phyloP scores from a whole-genome alignment of 2,113 vertebrate species.

The Sapayoa aenigma region DNA sequence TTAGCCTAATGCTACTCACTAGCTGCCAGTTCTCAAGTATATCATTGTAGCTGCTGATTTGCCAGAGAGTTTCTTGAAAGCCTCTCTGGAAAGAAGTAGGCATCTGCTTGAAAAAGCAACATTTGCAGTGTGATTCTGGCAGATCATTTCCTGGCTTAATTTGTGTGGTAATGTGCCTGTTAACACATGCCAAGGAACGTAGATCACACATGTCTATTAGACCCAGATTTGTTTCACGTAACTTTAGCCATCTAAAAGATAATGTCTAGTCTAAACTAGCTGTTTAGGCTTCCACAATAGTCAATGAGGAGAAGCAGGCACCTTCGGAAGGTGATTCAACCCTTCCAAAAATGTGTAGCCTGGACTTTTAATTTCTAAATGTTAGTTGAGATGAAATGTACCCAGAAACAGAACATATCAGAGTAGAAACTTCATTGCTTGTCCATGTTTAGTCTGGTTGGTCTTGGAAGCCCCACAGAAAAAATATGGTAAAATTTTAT shows the following conservation, averaged over 20 bases:
- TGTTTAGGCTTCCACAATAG: slow-evolving; percentile 44
- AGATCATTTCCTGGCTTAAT: slow-evolving; percentile 60
- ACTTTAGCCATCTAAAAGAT: slow-evolving; percentile 59
- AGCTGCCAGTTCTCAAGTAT: slow-evolving; percentile 56
- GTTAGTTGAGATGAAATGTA: background rate
- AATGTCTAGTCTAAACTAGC: slow-evolving; percentile 58
- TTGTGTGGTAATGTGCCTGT: slow-evolving; percentile 62
- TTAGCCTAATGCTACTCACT: slow-evolving; percentile 37
- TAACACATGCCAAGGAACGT: slow-evolving; percentile 51
- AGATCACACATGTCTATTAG: slow-evolving; percentile 58
- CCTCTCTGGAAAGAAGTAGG: slow-evolving; percentile 65
- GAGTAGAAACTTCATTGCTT: background rate
- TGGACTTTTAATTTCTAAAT: slow-evolving; percentile 15
- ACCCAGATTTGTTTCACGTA: slow-evolving; percentile 33
- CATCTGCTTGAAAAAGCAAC: slow-evolving; percentile 62
- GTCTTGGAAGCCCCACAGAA: slow-evolving; percentile 32
- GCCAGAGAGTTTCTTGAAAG: slow-evolving; percentile 66
- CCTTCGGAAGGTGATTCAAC: slow-evolving; percentile 48
- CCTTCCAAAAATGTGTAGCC: slow-evolving; percentile 29
- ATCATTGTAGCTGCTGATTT: slow-evolving; percentile 43
- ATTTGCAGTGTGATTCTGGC: slow-evolving; percentile 55
- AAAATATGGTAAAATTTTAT: slow-evolving; percentile 36
- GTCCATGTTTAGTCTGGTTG: slow-evolving; percentile 44
- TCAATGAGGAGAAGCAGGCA: slow-evolving; percentile 43
- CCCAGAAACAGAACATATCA: slow-evolving; percentile 31